phyloP scores from a whole-genome alignment of 1,140 invertebrate genomes.

The Drosophila melanogaster region Release_6_plus_ISO1_MT NC_004354.4:21199501-21200000 shows the following conservation, averaged over 20 bases:
- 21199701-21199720: slow-evolving; percentile 58
- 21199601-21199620: slow-evolving; percentile 76
- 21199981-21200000: too few species aligned
- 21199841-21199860: neutral
- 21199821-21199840: neutral
- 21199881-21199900: too few species aligned
- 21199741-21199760: slow-evolving; percentile 49
- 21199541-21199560: slow-evolving; percentile 43
- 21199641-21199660: slow-evolving; percentile 17
- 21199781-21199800: neutral
- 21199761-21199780: slow-evolving; percentile 37
- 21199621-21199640: slow-evolving; percentile 73
- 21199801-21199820: neutral
- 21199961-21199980: too few species aligned
- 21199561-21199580: slow-evolving; percentile 53
- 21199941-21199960: too few species aligned
- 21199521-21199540: slow-evolving; percentile 51
- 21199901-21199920: too few species aligned
- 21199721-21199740: slow-evolving; percentile 47
- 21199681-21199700: slow-evolving; percentile 11
- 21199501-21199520: slow-evolving; percentile 56
- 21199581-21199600: slow-evolving; percentile 62
- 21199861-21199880: neutral
- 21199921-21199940: too few species aligned
- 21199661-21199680: slow-evolving; percentile 3